These are phyloP conservation scores for Strix occidentalis DNA, from an alignment of 2,797 vertebrate genomes.

Conservation along the genomic window DNA sequence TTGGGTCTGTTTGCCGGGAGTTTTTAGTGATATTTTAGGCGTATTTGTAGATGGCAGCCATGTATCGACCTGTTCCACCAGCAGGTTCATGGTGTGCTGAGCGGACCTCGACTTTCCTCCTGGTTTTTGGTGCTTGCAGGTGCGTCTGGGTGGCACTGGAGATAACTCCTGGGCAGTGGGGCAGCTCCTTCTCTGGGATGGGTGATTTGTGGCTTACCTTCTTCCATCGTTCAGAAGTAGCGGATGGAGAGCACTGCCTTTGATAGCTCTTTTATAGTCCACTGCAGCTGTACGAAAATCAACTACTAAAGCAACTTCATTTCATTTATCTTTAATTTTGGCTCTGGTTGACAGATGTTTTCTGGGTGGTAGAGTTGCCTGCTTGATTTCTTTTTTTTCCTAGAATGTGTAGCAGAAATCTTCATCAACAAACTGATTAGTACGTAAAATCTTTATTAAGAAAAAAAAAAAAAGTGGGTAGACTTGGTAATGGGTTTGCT, in stretches of 20 bases:
- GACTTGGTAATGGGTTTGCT: neutral
- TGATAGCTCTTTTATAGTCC: constrained; percentile 65
- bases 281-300: constrained; percentile 67
- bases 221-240: neutral
- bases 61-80: neutral
- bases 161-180: neutral
- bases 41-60: neutral
- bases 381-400: constrained; percentile 44
- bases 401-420: neutral
- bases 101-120: neutral
- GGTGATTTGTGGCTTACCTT: neutral
- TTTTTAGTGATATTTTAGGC: neutral
- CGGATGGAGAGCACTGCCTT: constrained; percentile 32
- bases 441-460: neutral
- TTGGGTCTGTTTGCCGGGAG: neutral
- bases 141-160: neutral
- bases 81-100: neutral
- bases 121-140: neutral
- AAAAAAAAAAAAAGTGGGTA: neutral
- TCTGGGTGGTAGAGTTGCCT: constrained; percentile 35
- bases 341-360: constrained; percentile 65
- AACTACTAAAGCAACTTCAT: constrained; percentile 61
- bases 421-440: constrained; percentile 23
- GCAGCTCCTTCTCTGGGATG: neutral
- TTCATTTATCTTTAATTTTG: constrained; percentile 67